Base-by-base conservation (phyloP, 2,888 invertebrate genomes). In the Tridacna gigas region DNA sequence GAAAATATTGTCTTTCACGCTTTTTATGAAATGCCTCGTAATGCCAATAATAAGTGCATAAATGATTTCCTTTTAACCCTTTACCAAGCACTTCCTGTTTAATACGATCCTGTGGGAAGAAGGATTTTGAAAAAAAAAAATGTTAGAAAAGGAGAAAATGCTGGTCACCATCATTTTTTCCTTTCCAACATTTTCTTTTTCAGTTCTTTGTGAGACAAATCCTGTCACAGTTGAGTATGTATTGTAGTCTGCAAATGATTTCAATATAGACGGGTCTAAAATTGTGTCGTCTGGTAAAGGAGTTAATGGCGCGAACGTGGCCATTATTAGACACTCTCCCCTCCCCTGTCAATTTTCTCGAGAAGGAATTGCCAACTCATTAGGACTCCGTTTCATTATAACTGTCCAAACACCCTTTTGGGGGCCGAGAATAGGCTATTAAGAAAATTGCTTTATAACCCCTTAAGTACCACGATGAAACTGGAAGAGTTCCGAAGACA, bases 381-480 rank as follows among this genome's bases (percentile, higher is more conserved):
- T 88, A 88, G 85, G 77, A 28, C 85, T 67, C 56, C 74, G 45
- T 88, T 88, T 85, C 87, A 85, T 85, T 82, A 85, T 71, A 60
- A 60, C 77, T 79, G 80, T 79, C 67, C 79, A 81, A 77, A 86
- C 83, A 82, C 67, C 77, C 85, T 85, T 82, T 79, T 65, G 69
- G 76, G 65, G 82, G 37, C 37, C 75, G 83, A 63, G 81, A 87
- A 83, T 71, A 74, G 67, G 89, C 90, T 90, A 90, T 90, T 90
- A 90, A 89, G 89, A 90, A 88, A 89, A 90, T 90, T 89, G 89
- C 82, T 89, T 90, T 84, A 88, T 83, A 79, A 83, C 69, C 78
- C 79, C 37, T 65, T 65, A 71, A 60, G 75, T 45, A 61, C 63
- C 56, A 63, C 76, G 69, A 81, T 71, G 79, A 56, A 77, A 75